A percentile compares a stretch with the other conserved stretches of the same genome.
These are phyloP conservation scores for Pluvianellus socialis DNA, from an alignment of 2,113 vertebrate species.

Conservation along the genomic window DNA sequence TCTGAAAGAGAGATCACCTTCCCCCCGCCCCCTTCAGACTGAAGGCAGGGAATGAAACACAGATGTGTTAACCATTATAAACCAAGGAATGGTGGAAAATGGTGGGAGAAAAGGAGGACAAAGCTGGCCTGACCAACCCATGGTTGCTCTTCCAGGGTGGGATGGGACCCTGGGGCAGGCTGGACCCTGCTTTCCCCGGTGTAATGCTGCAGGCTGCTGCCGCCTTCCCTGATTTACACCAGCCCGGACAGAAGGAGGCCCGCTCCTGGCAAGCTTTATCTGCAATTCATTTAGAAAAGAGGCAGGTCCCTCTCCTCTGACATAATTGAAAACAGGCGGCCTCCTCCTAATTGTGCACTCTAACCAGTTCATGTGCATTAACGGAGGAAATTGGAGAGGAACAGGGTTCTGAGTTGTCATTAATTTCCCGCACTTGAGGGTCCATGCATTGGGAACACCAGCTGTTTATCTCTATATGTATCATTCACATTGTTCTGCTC, in stretches of 20 bases:
- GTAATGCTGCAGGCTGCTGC: background rate
- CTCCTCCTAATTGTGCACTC: conserved; percentile 4
- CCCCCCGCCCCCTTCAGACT: background rate
- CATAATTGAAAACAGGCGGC: conserved; percentile 43
- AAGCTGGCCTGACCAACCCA: background rate
- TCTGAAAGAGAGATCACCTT: background rate
- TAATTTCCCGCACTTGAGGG: background rate
- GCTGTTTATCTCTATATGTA: background rate
- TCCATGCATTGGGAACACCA: background rate
- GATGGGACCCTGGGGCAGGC: background rate
- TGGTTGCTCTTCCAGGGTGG: background rate
- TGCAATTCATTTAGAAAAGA: conserved; percentile 53
- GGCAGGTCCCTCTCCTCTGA: conserved; percentile 12
- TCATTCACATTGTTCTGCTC: background rate
- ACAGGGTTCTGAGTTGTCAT: background rate
- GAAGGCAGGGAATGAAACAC: background rate
- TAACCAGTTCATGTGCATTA: background rate
- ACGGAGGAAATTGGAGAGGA: conserved; percentile 14
- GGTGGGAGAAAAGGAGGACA: background rate
- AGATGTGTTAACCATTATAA: background rate
- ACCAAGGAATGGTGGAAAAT: background rate
- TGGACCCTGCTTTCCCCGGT: background rate
- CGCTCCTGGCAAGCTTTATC: conserved; percentile 18
- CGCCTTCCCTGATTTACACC: background rate
- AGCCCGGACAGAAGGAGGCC: background rate